These are phyloP conservation scores for Apogon hyalosoma DNA, from an alignment of 2,797 vertebrate genomes.

Conservation along the genomic window DNA sequence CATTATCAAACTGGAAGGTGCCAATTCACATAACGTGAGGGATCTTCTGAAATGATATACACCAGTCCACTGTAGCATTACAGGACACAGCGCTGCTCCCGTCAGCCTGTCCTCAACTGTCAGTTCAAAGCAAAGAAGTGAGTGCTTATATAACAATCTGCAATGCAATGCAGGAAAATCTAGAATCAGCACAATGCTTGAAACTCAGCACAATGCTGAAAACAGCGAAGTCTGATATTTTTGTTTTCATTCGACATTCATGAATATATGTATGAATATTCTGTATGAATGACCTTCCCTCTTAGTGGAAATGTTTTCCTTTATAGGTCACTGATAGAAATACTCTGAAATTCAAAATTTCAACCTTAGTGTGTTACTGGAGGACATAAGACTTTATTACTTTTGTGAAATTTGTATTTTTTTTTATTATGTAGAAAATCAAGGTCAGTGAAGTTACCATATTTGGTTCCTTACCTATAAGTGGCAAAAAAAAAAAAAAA, in stretches of 20 bases:
- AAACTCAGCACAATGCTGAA: conserved; percentile 40
- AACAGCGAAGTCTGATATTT: conserved; percentile 34
- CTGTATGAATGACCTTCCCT: conserved; percentile 8
- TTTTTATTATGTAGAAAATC: too few species aligned
- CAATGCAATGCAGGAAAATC: conserved; percentile 10
- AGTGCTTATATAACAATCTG: conserved; percentile 25
- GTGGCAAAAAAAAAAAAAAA: too few species aligned
- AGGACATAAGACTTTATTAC: too few species aligned
- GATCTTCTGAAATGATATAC: conserved; percentile 9
- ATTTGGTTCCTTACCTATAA: too few species aligned
- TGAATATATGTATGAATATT: conserved; percentile 10
- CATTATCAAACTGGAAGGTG: conserved; percentile 8
- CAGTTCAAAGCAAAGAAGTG: conserved; percentile 37
- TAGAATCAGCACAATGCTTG: conserved; percentile 36
- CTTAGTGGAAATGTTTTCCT: background rate
- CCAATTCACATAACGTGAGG: conserved; percentile 1
- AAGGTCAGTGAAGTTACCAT: too few species aligned
- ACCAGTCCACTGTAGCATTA: conserved; percentile 13
- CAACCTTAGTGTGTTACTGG: too few species aligned
- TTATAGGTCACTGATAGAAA: too few species aligned
- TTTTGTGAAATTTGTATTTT: too few species aligned
- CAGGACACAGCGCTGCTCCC: background rate
- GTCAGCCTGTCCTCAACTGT: conserved; percentile 40
- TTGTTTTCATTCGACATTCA: background rate
- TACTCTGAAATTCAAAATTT: too few species aligned